Base-by-base conservation (phyloP, 2,113 vertebrate species). In the Plecturocebus donacophilus region DNA sequence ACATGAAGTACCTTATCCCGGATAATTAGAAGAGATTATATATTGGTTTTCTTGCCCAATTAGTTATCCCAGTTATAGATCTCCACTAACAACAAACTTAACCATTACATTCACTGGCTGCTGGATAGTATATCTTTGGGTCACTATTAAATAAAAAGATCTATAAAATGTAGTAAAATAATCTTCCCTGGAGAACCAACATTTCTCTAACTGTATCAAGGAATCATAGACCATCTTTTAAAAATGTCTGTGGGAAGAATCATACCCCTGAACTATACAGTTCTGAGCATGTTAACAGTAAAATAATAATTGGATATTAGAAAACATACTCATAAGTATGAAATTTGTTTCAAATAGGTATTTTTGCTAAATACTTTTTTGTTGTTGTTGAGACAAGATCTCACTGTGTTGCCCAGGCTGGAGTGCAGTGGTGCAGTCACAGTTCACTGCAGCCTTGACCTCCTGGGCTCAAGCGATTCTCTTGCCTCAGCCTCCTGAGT, bases 71-170 rank as follows among this genome's bases (percentile, higher is more conserved):
- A 89, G 68, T 93, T 86, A 68, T 66, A 30, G 96, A 88, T 92
- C 94, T 94, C 71, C 77, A 91, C 76, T 93, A 97, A 93, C 81
- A 81, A 91, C 70, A 91, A 85, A 92, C n/a, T 94, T 87, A 3
- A 95, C 90, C 91, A 71, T 64, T 56, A 66, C 9, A 40, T 68
- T 97, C 96, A 96, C 49, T 49, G 89, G 58, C 68, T 90, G 68
- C 84, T 94, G 76, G 93, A 52, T 42, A 54, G 49, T 76, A 40
- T 17, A 12, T 21, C 45, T 84, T 58, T 90, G 81, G 35, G 90
- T 96, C 92, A 93, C 79, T 83, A 70, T 93, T 27, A 97, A 96
- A 49, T 88, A 91, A 95, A 95, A 16, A 52, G 45, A 96, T 94
- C 52, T 80, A 95, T 88, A 94, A 87, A 93, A 79, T 38, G 58